Conservation (phyloP, 2,888 invertebrate genomes). For the Pandemis heparana region DNA sequence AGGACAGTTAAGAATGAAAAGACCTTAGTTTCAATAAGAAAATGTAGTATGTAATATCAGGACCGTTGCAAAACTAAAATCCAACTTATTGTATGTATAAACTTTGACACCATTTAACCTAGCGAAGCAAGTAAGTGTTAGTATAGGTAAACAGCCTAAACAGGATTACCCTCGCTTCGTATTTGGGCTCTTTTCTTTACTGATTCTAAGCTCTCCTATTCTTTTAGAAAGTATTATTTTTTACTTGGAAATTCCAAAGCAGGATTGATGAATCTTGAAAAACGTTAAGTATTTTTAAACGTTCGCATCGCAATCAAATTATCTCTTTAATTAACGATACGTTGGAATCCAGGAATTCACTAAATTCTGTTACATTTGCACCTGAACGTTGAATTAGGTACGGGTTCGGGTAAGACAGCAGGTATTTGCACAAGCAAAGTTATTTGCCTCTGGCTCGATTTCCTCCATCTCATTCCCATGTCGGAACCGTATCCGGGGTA, state of each 20-base stretch:
- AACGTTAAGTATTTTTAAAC: neutral
- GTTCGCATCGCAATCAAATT: neutral
- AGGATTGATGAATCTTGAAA: neutral
- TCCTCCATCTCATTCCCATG: neutral
- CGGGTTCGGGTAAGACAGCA: neutral
- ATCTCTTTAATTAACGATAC: neutral
- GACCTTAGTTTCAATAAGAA: too few species aligned
- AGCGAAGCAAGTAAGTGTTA: too few species aligned
- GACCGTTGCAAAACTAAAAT: too few species aligned
- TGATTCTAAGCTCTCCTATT: neutral
- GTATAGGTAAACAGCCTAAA: too few species aligned
- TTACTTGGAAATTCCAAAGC: too few species aligned
- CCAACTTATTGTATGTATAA: too few species aligned
- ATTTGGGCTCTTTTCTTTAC: neutral
- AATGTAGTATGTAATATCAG: too few species aligned
- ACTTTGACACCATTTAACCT: too few species aligned
- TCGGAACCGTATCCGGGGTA: conserved; percentile 1
- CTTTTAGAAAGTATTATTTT: neutral
- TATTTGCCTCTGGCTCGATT: neutral
- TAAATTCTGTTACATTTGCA: neutral
- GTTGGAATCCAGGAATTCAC: neutral
- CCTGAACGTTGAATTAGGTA: neutral
- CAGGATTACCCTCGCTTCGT: too few species aligned
- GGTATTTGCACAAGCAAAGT: conserved; percentile 9
- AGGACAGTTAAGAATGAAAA: too few species aligned